Evolutionary conservation across 2,113 vertebrate species (phyloP).

Genomic region (Bubo blakistoni): DNA sequence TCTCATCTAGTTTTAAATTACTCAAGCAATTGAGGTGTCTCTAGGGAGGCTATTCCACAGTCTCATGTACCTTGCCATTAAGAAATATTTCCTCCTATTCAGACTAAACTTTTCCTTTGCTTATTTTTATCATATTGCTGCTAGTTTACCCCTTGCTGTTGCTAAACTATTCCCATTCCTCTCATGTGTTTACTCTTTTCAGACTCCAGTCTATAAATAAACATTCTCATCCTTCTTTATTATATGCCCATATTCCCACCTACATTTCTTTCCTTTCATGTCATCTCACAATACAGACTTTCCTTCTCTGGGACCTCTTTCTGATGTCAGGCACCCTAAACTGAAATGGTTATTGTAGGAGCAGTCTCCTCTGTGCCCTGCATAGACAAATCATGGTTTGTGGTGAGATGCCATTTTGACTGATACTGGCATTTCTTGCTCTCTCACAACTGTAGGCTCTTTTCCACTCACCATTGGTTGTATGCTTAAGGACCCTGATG

Average conservation of each 20-base stretch:
- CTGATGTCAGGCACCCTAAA: not conserved
- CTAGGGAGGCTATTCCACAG: constrained; percentile 8
- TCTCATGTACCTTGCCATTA: not conserved
- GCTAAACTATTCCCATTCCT: not conserved
- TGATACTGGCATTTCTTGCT: not conserved
- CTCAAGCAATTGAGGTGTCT: constrained; percentile 12
- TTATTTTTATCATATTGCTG: not conserved
- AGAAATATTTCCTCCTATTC: constrained; percentile 36
- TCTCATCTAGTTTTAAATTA: constrained; percentile 42
- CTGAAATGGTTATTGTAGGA: not conserved
- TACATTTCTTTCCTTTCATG: not conserved
- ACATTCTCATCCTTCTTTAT: not conserved
- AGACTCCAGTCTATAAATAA: not conserved
- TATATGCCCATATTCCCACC: not conserved
- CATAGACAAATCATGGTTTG: not conserved
- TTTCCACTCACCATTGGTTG: too few species aligned
- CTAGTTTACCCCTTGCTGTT: not conserved
- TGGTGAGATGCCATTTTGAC: not conserved
- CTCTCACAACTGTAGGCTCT: not conserved
- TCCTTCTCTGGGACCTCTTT: not conserved
- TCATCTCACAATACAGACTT: not conserved
- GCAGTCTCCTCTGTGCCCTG: not conserved
- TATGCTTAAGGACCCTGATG: not conserved
- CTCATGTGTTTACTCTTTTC: not conserved
- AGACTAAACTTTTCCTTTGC: not conserved